phyloP scores from a whole-genome alignment of 2,113 vertebrate genomes.

The Megalops atlanticus region DNA sequence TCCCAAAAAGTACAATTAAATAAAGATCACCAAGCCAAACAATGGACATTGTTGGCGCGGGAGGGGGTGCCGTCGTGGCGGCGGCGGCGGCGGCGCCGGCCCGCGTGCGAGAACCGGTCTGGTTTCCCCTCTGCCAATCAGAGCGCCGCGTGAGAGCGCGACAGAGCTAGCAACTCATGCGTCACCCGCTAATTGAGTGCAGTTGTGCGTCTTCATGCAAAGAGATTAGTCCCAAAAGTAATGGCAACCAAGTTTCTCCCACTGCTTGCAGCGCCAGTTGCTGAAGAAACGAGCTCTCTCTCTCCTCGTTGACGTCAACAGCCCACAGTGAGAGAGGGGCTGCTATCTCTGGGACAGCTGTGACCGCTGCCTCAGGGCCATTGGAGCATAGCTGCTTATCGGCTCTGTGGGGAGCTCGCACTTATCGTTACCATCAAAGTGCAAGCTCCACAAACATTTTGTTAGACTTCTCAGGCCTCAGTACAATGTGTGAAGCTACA shows the following conservation, averaged over 20 bases:
- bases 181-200: not conserved
- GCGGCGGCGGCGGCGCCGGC: not conserved
- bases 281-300: too few relatives aligned
- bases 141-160: not conserved
- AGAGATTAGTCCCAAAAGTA: not conserved
- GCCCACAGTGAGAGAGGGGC: not conserved
- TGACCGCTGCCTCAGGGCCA: not conserved
- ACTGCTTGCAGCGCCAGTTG: not conserved
- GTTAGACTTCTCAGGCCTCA: not conserved
- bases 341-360: constrained; percentile 1
- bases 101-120: not conserved
- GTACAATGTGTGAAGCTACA: not conserved
- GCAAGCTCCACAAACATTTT: not conserved
- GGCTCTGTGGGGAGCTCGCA: not conserved
- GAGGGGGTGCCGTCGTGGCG: not conserved
- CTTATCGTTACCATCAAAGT: not conserved
- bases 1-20: not conserved
- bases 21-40: not conserved
- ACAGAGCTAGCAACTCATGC: not conserved
- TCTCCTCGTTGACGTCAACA: not conserved
- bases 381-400: not conserved
- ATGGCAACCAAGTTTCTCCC: constrained; percentile 9
- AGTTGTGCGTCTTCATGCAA: constrained; percentile 3
- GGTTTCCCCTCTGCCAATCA: not conserved
- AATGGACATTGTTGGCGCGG: not conserved